A percentile compares a stretch with the other conserved stretches of the same genome.
phyloP scores from a whole-genome alignment of 2,113 vertebrate genomes.

The Aspidoscelis tigris region DNA sequence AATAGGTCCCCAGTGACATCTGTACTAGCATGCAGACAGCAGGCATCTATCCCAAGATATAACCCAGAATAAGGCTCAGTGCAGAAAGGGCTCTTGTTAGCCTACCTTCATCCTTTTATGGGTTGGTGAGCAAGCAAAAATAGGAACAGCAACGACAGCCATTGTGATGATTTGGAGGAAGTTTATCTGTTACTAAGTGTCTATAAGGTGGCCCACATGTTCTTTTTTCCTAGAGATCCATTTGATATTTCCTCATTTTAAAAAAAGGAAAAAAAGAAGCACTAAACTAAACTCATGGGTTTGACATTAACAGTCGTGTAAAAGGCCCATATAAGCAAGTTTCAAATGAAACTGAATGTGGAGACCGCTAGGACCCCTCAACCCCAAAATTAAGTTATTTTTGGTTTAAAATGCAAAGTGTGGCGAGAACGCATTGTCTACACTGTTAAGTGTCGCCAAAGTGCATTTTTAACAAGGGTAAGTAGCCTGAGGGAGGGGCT shows the following conservation, averaged over 20 bases:
- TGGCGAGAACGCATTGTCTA: no score
- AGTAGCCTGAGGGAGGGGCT: no score
- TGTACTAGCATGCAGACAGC: not conserved
- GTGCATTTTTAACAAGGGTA: no score
- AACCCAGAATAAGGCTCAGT: no score
- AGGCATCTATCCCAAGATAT: no score
- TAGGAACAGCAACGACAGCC: not conserved
- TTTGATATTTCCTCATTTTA: not conserved
- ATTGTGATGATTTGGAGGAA: not conserved
- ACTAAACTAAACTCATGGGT: slow-evolving; percentile 26
- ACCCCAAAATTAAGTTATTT: no score
- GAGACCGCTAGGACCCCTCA: no score
- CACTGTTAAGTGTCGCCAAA: no score
- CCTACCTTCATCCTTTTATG: slow-evolving; percentile 19
- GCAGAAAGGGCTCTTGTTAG: slow-evolving; percentile 19
- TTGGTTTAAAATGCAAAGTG: no score
- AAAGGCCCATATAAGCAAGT: slow-evolving; percentile 8
- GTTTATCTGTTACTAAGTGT: not conserved
- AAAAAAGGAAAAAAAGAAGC: slow-evolving; percentile 24
- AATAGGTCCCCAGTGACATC: no score
- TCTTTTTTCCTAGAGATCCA: not conserved
- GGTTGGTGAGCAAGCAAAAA: not conserved
- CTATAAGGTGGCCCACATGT: slow-evolving; percentile 14
- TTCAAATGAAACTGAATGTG: slow-evolving; percentile 5
- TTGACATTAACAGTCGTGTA: slow-evolving; percentile 8